Conservation (phyloP, 2,888 invertebrate genomes). For the Rhingia rostrata region DNA sequence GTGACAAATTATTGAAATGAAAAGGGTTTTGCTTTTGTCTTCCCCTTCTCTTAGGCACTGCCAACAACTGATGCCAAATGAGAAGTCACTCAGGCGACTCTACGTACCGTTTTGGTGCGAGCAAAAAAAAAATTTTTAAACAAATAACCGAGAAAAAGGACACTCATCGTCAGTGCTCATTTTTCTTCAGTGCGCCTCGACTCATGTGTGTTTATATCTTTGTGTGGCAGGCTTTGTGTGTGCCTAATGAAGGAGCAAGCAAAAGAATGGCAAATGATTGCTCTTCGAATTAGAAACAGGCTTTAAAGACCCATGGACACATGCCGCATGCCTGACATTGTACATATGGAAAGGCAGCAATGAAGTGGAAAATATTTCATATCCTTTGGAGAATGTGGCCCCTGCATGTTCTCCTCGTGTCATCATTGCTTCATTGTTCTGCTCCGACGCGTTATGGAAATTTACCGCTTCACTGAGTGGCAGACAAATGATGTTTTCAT, state of each 20-base stretch:
- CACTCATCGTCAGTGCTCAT: constrained; percentile 52
- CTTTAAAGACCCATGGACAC: constrained; percentile 33
- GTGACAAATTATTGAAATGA: constrained; percentile 70
- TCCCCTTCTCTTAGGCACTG: constrained; percentile 16
- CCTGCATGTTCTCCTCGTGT: constrained; percentile 24
- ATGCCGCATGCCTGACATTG: background rate
- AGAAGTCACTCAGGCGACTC: constrained; percentile 50
- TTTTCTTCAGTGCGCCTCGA: constrained; percentile 33
- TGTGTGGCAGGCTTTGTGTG: constrained; percentile 39
- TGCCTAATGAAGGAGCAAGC: constrained; percentile 69
- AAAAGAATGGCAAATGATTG: constrained; percentile 63
- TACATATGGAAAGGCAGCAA: constrained; percentile 38
- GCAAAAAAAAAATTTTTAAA: constrained; percentile 46
- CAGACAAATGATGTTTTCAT: constrained; percentile 74
- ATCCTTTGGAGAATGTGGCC: background rate
- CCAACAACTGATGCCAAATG: constrained; percentile 39
- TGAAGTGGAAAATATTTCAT: constrained; percentile 64
- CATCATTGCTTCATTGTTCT: constrained; percentile 72
- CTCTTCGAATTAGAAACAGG: constrained; percentile 49
- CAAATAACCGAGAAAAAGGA: constrained; percentile 65
- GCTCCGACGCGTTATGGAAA: constrained; percentile 65
- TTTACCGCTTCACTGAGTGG: constrained; percentile 67
- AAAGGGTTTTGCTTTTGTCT: constrained; percentile 63
- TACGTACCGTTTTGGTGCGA: background rate
- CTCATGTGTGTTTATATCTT: background rate